A percentile compares a stretch with the other conserved stretches of the same genome.
Evolutionary conservation across 2,797 vertebrate genomes (phyloP).

Genomic region (Columba guinea): DNA sequence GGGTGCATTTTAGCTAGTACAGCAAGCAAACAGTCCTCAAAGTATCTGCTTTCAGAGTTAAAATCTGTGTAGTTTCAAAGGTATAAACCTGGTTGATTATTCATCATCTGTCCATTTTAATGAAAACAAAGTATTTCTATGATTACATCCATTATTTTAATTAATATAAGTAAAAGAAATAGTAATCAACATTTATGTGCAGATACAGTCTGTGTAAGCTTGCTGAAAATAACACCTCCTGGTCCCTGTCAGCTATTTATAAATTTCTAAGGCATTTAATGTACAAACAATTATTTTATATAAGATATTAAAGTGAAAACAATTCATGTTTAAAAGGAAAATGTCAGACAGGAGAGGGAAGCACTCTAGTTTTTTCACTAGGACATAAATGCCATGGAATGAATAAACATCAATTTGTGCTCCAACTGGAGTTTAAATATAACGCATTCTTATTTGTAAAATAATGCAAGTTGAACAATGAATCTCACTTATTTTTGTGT

Average conservation of each 20-base stretch:
- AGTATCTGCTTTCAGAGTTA: not conserved
- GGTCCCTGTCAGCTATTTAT: not conserved
- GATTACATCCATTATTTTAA: not conserved
- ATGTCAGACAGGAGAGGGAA: not conserved
- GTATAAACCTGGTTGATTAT: not conserved
- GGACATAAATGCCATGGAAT: not conserved
- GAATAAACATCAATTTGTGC: not conserved
- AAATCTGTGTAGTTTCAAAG: not conserved
- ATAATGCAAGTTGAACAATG: not conserved
- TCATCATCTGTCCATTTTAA: not conserved
- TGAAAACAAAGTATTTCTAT: not conserved
- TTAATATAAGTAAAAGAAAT: slow-evolving; percentile 11
- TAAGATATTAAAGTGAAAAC: slow-evolving; percentile 5
- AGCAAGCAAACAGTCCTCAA: not conserved
- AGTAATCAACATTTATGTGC: not conserved
- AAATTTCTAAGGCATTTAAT: slow-evolving; percentile 9
- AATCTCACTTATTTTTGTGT: not conserved
- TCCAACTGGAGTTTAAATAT: not conserved
- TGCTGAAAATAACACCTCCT: not conserved
- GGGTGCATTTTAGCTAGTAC: not conserved
- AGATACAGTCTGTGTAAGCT: not conserved
- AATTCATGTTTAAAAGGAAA: not conserved
- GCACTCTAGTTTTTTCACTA: not conserved
- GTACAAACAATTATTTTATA: not conserved
- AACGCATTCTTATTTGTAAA: not conserved